Evolutionary conservation across 2,797 vertebrate species (phyloP), one percentile per base, ranked within the genome.

Genomic region (Percopsis omiscomaycus): DNA sequence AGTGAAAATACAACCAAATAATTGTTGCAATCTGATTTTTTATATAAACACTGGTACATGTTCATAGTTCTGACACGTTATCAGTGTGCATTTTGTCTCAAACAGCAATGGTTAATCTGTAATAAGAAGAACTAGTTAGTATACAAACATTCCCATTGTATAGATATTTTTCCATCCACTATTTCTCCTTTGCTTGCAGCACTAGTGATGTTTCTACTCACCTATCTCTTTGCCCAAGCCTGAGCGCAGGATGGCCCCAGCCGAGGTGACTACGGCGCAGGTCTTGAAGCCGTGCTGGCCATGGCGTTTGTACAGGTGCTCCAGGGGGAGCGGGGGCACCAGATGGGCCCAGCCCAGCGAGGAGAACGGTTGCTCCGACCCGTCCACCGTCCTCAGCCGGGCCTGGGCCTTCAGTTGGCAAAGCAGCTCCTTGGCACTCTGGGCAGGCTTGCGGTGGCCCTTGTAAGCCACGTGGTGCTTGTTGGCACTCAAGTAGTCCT

Each of bases 181-280:
- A 22, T 22, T 22, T 22, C 22, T 22, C 22, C 22, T 22, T 22
- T 22, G 22, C 22, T 22, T 22, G 22, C 22, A 1, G 22, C 22
- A 22, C 22, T 22, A 22, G 22, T 22, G 22, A 22, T 1, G 1
- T 1, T 1, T 12, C 15, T 44, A 95, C 98, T 93, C 88, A 99
- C 98, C 98, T 52, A 99, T 99, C 92, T 99, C 97, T n/a, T 92
- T 89, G 15, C 98, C 98, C 69, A 98, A 88, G 16, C 94, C 93
- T 1, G 98, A 99, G 81, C 94, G 95, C 71, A 99, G 90, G 84
- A 99, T 98, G 77, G 98, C 94, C 2, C 98, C 98, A 0, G 97
- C 96, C 1, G 97, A 98, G 59, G 95, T 96, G 82, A 99, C 98
- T 22, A 99, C 98, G 0, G 98, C 98, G 52, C 98, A 99, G 71